A percentile compares a stretch with the other conserved stretches of the same genome.
Evolutionary conservation across 1,140 invertebrate genomes (phyloP).

Genomic region (Argopecten irradians): DNA sequence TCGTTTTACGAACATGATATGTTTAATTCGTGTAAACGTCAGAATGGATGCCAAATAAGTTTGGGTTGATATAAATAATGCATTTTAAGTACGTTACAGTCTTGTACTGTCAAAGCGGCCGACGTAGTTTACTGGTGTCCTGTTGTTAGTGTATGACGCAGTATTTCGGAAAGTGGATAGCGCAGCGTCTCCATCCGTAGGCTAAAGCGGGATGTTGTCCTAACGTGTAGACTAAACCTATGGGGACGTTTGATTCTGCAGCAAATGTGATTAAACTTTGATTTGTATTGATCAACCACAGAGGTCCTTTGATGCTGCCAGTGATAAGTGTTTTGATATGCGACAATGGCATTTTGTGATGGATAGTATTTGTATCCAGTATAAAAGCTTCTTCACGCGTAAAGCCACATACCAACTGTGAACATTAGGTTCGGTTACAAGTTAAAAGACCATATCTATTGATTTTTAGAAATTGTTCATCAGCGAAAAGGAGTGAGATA

Average conservation of each 20-base stretch:
- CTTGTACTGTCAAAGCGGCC: neutral
- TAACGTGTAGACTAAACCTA: neutral
- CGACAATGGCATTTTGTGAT: conserved; percentile 17
- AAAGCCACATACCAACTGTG: neutral
- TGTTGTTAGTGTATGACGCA: neutral
- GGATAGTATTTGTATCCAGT: neutral
- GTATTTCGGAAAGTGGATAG: neutral
- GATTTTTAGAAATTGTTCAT: neutral
- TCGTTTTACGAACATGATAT: neutral
- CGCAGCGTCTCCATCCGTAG: neutral
- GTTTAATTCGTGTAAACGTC: neutral
- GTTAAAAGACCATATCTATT: neutral
- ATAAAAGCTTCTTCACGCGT: neutral
- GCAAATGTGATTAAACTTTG: conserved; percentile 22
- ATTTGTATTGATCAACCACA: neutral
- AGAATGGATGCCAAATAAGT: neutral
- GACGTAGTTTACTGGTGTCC: neutral
- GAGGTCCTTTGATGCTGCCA: neutral
- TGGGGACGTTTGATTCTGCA: neutral
- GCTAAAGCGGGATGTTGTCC: neutral
- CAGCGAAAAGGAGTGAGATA: neutral
- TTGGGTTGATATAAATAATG: neutral
- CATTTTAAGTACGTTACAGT: neutral
- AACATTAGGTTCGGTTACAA: neutral
- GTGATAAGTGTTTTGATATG: neutral